phyloP scores from a whole-genome alignment of 92 coral and sea anemone species.

The Porites divaricata region DNA sequence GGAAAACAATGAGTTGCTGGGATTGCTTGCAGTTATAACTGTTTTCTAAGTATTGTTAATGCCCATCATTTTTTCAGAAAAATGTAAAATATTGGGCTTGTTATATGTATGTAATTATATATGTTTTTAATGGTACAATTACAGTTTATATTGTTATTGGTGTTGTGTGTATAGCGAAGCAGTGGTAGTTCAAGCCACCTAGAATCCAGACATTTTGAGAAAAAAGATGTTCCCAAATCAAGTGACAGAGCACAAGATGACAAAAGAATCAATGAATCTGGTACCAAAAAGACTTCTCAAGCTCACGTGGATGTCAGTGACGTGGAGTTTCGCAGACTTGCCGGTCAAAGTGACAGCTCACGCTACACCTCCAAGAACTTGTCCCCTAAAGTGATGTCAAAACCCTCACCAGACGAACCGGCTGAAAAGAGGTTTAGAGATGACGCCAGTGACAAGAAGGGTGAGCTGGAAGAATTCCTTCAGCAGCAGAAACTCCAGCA shows the following conservation, averaged over 20 bases:
- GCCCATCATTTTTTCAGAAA: too few species aligned
- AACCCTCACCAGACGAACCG: constrained; percentile 60
- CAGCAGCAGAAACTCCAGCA: constrained; percentile 71
- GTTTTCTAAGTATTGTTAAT: too few species aligned
- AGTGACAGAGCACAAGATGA: constrained; percentile 43
- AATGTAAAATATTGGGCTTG: too few species aligned
- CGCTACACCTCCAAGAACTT: constrained; percentile 6
- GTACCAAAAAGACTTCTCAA: constrained; percentile 16
- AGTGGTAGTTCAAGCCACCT: constrained; percentile 13
- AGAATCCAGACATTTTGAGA: constrained; percentile 33
- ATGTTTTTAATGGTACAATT: too few species aligned
- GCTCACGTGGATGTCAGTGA: constrained; percentile 10
- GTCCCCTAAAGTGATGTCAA: constrained; percentile 32
- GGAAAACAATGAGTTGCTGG: too few species aligned
- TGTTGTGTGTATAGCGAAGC: constrained; percentile 18
- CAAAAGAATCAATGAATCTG: constrained; percentile 11
- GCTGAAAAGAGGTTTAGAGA: constrained; percentile 79
- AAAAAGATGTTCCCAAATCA: constrained; percentile 18
- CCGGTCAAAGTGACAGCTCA: not conserved
- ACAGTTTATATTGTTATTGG: not conserved
- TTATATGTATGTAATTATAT: too few species aligned
- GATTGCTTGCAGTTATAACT: too few species aligned
- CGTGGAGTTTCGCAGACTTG: constrained; percentile 24
- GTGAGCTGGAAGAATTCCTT: constrained; percentile 68
- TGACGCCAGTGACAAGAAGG: constrained; percentile 57